Evolutionary conservation across 1,140 invertebrate genomes (phyloP).

Genomic region (Chionoecetes opilio): DNA sequence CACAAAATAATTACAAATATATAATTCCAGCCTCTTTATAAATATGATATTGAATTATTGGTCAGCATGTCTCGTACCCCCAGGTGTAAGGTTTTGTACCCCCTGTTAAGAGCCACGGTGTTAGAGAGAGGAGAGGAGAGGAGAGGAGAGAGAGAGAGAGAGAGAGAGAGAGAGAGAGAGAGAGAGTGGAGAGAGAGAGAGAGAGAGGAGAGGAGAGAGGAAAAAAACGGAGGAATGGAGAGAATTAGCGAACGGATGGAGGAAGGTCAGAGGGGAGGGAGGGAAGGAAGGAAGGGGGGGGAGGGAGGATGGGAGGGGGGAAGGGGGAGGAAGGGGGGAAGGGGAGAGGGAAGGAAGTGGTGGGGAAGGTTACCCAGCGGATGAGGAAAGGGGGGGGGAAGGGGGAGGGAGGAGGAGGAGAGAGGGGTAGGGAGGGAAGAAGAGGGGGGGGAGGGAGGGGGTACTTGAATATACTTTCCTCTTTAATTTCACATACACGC

Average conservation of each 20-base stretch:
- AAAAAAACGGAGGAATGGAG: background rate
- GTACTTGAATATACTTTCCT: too few species aligned
- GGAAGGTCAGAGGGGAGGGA: background rate
- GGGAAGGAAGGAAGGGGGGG: background rate
- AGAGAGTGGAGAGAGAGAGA: conserved; percentile 36
- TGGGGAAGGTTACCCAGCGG: background rate
- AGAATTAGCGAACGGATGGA: background rate
- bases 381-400: background rate
- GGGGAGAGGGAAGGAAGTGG: background rate
- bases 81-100: too few species aligned
- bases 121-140: background rate
- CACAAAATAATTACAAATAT: background rate
- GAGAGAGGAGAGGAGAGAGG: background rate
- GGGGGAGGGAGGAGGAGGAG: background rate
- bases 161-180: conserved; percentile 42
- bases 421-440: background rate
- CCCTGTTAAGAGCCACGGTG: background rate
- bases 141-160: conserved; percentile 8
- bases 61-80: too few species aligned
- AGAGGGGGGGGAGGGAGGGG: background rate
- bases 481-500: too few species aligned
- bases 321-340: background rate
- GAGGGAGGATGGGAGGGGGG: background rate
- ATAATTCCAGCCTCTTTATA: too few species aligned
- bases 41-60: too few species aligned